Base-by-base conservation (phyloP, 2,888 invertebrate species). In the Drosophila colorata region DNA sequence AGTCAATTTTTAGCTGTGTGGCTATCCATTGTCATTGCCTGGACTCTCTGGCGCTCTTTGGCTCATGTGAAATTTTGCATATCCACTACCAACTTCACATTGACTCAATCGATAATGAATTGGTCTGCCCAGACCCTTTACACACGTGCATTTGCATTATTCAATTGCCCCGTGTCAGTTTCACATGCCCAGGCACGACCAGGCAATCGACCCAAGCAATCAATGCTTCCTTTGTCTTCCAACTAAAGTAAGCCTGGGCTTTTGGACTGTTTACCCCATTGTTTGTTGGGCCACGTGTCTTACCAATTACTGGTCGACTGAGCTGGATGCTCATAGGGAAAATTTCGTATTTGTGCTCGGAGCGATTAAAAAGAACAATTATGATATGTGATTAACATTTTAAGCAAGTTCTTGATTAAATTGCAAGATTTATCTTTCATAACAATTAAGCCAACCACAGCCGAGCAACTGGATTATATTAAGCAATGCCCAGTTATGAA, bases 101-200 rank as follows among this genome's bases (percentile, higher is more conserved):
- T 66, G 74, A 49, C 41, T 59, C 74, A 84, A 87, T 84, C 82
- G 86, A 87, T 83, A 81, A 69, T 71, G 69, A 73, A 78, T 78
- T 71, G 76, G 55, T 55, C 47, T 51, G 20, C 23, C 8, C 28
- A 14, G 14, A 11, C n/a, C 7, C 41, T 28, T 33, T 41, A 43
- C 57, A 41, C 55, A 56, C 52, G 28, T 65, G 51, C 71, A 74
- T 60, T 61, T 82, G 69, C 74, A 77, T 80, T 77, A 75, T 73
- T 74, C 69, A 80, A 67, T 64, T 59, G 51, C 8, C 60, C 58
- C 56, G 57, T 55, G 38, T 78, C 59, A 37, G 56, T 60, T 69
- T 66, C 77, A 67, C 63, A 79, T 68, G 83, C 51, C 57, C 44
- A 47, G 33, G 31, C 69, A 58, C 47, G 46, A 18, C 47, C 48